Evolutionary conservation across 2,113 vertebrate genomes (phyloP).

Genomic region (Ptilorrhoa leucosticta): DNA sequence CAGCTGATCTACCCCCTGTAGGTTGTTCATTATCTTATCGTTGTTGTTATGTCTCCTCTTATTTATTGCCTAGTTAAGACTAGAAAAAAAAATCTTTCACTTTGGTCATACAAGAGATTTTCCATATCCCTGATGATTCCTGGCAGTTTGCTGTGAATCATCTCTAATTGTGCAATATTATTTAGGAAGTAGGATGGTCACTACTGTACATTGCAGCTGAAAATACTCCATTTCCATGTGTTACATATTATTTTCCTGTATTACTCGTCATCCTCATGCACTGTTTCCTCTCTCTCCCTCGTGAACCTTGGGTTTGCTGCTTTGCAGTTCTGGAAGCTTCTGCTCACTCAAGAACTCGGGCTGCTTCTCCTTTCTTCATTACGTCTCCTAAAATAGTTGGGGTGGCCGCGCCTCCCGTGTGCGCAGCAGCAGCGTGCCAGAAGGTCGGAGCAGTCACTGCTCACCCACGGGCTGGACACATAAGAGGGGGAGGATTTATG

Average conservation of each 20-base stretch:
- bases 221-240: not conserved
- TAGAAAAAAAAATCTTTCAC: not conserved
- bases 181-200: not conserved
- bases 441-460: not conserved
- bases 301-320: fast-evolving
- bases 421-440: not conserved
- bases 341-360: fast-evolving
- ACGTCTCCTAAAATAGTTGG: fast-evolving
- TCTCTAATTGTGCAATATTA: not conserved
- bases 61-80: not conserved
- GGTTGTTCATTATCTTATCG: not conserved
- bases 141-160: not conserved
- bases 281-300: not conserved
- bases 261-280: not conserved
- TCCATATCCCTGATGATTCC: not conserved
- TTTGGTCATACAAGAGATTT: not conserved
- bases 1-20: not conserved
- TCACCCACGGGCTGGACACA: not conserved
- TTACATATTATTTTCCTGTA: not conserved
- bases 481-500: not conserved
- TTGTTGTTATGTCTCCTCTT: not conserved
- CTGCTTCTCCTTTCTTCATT: not conserved
- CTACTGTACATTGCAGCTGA: not conserved
- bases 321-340: not conserved
- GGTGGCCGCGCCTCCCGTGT: fast-evolving